phyloP scores from a whole-genome alignment of 2,888 invertebrate genomes.

The Cabera pusaria region DNA sequence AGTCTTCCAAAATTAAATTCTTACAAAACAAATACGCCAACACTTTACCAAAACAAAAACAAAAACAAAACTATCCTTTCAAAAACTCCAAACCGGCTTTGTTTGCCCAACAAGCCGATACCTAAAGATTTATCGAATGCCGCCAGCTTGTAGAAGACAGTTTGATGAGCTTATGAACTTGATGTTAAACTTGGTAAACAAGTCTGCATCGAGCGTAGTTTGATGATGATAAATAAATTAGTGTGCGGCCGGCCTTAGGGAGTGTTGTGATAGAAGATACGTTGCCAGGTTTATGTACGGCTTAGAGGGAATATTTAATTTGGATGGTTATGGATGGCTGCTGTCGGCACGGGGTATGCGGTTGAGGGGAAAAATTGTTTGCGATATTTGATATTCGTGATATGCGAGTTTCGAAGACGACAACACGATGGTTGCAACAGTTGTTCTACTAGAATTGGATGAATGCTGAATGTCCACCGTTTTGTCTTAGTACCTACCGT shows the following conservation, averaged over 20 bases:
- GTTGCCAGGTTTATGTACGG: neutral
- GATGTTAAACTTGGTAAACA: conserved; percentile 23
- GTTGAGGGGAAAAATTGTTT: too few relatives aligned
- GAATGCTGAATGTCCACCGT: too few relatives aligned
- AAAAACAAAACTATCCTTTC: neutral
- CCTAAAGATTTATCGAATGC: conserved; percentile 29
- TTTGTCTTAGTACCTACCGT: too few relatives aligned
- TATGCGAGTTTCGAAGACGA: too few relatives aligned
- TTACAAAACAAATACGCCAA: too few relatives aligned
- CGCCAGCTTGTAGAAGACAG: conserved; percentile 34
- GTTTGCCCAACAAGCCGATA: conserved; percentile 26
- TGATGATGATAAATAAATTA: conserved; percentile 36
- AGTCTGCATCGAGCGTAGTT: conserved; percentile 27
- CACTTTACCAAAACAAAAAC: too few relatives aligned
- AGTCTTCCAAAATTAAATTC: too few relatives aligned
- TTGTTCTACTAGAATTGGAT: too few relatives aligned
- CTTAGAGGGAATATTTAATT: conserved; percentile 7
- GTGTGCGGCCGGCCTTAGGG: conserved; percentile 18
- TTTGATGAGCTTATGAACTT: conserved; percentile 48
- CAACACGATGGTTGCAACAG: too few relatives aligned
- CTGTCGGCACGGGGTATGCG: too few relatives aligned
- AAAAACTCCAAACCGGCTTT: conserved; percentile 2
- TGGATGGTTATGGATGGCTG: too few relatives aligned
- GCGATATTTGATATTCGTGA: too few relatives aligned
- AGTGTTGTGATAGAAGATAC: conserved; percentile 2